Percentiles rank a stretch among this genome's conserved stretches.
Evolutionary conservation across 2,797 vertebrate species (phyloP).

Genomic region (Dicrostonyx torquatus): DNA sequence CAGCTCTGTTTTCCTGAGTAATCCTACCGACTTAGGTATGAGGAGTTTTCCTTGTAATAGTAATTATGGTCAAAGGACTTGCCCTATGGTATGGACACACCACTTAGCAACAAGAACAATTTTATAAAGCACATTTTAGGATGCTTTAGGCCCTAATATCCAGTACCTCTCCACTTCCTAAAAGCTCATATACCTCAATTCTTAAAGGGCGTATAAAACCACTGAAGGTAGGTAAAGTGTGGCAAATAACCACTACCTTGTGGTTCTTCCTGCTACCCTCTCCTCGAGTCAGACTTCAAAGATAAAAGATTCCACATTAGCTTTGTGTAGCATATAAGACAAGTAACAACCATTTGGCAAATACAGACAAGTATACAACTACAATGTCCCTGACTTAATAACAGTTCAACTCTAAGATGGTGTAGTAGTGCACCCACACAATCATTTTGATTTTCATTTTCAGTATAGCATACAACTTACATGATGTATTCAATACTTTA

Average conservation of each 20-base stretch:
- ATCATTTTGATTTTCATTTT: not conserved
- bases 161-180: not conserved
- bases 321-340: not conserved
- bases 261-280: not conserved
- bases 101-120: constrained; percentile 36
- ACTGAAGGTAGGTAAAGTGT: not conserved
- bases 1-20: not conserved
- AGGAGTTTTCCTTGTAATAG: not conserved
- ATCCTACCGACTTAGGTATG: not conserved
- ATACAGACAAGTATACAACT: not conserved
- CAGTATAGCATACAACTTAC: not conserved
- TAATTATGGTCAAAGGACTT: not conserved
- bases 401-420: not conserved
- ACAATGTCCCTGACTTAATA: not conserved
- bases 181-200: not conserved
- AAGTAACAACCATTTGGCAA: not conserved
- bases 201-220: constrained; percentile 36
- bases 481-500: not conserved
- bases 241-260: not conserved
- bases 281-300: not conserved
- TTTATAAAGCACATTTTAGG: not conserved
- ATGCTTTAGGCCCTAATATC: not conserved
- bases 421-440: not conserved
- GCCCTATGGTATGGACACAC: not conserved
- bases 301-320: not conserved